Conservation (phyloP, 2,797 vertebrate genomes). For the Fratercula arctica region DNA sequence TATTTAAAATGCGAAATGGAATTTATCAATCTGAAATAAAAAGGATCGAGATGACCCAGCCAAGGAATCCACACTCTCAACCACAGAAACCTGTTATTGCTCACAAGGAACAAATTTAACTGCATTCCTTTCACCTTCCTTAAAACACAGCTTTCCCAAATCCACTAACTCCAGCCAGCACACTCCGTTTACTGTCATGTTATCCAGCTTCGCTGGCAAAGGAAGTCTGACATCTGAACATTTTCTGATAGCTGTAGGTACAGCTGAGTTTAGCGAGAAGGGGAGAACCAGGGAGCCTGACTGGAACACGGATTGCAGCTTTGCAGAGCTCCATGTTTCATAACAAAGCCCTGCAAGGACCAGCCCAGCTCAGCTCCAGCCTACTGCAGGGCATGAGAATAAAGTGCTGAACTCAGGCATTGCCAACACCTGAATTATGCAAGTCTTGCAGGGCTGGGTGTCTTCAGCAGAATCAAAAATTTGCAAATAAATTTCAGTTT, state of each 20-base stretch:
- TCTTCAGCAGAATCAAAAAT: not conserved
- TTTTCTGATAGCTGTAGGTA: not conserved
- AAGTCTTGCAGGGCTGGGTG: slow-evolving; percentile 7
- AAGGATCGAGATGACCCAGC: not conserved
- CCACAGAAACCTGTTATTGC: slow-evolving; percentile 45
- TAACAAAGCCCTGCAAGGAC: slow-evolving; percentile 12
- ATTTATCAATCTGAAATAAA: not conserved
- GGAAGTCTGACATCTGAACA: not conserved
- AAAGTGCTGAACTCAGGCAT: not conserved
- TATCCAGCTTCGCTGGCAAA: not conserved
- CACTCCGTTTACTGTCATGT: not conserved
- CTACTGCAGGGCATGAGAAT: slow-evolving; percentile 46
- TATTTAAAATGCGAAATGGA: not conserved
- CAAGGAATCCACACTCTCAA: slow-evolving; percentile 15
- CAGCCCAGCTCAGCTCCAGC: not conserved
- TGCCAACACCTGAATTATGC: slow-evolving; percentile 25
- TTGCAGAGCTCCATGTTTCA: not conserved
- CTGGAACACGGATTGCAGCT: not conserved
- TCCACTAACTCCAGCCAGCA: not conserved
- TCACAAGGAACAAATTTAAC: not conserved
- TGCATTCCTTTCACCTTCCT: slow-evolving; percentile 20
- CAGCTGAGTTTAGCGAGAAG: not conserved
- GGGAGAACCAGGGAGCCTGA: not conserved
- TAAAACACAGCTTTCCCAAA: slow-evolving; percentile 13
- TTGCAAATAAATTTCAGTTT: not conserved